phyloP scores from a whole-genome alignment of 30 jellyfish, hydroid and myxozoan species.

The Hydractinia echinata region DNA sequence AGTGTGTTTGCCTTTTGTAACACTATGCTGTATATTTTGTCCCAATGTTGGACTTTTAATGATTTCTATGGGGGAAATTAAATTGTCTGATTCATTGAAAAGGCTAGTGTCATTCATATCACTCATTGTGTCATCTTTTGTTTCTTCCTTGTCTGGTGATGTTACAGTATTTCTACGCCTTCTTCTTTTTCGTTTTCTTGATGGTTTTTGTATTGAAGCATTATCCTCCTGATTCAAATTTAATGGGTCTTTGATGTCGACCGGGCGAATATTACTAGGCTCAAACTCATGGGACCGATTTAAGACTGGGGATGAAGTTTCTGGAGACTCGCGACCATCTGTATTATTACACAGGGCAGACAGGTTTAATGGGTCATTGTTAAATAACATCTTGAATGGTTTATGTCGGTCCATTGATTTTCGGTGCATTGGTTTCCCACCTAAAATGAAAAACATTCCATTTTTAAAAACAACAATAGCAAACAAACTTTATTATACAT shows the following conservation, averaged over 20 bases:
- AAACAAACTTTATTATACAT: too few relatives aligned
- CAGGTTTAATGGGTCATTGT: conserved; percentile 36
- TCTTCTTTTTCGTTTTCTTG: conserved; percentile 54
- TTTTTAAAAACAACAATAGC: too few relatives aligned
- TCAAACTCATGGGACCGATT: conserved; percentile 58
- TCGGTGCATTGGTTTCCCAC: not conserved
- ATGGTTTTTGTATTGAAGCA: conserved; percentile 46
- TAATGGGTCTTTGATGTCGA: conserved; percentile 76
- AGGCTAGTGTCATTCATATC: not conserved
- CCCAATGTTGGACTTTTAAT: not conserved
- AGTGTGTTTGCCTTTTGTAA: not conserved
- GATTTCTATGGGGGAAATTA: not conserved
- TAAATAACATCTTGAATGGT: conserved; percentile 24
- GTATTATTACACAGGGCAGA: not conserved
- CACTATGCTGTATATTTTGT: not conserved
- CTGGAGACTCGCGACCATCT: conserved; percentile 54
- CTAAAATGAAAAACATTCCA: not conserved
- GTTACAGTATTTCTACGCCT: conserved; percentile 56
- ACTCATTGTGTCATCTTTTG: not conserved
- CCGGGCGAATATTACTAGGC: conserved; percentile 62
- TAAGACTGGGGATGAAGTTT: conserved; percentile 53
- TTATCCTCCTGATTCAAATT: conserved; percentile 66
- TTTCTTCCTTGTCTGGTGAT: conserved; percentile 40
- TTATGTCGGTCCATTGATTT: conserved; percentile 2
- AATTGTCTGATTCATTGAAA: not conserved